phyloP scores from a whole-genome alignment of 2,888 invertebrate species.

The Stenodera caucasica region DNA sequence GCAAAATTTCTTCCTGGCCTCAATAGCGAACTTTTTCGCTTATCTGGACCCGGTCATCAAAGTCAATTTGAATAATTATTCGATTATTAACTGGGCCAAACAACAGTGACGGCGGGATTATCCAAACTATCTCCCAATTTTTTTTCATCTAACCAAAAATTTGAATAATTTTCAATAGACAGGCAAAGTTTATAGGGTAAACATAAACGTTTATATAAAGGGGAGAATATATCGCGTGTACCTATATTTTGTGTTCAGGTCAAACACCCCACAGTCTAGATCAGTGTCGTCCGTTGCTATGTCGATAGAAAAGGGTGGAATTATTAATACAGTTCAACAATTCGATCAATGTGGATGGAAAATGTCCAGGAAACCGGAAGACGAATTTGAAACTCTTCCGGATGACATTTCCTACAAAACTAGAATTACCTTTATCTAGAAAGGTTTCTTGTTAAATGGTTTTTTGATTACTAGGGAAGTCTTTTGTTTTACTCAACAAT shows the following conservation, averaged over 20 bases:
- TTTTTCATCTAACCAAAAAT: too few relatives aligned
- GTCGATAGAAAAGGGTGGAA: constrained; percentile 16
- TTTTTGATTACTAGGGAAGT: not conserved
- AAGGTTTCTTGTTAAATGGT: not conserved
- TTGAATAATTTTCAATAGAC: not conserved
- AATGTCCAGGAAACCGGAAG: not conserved
- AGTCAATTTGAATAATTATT: not conserved
- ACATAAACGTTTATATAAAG: not conserved
- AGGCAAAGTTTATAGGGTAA: constrained; percentile 8
- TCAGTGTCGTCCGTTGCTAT: constrained; percentile 14
- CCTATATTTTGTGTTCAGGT: constrained; percentile 32
- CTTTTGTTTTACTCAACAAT: not conserved
- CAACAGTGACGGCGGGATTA: not conserved
- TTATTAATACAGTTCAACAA: constrained; percentile 14
- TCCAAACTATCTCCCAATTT: too few relatives aligned
- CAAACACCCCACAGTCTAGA: constrained; percentile 31
- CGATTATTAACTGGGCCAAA: not conserved
- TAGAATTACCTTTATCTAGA: not conserved
- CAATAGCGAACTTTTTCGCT: not conserved
- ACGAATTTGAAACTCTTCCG: not conserved
- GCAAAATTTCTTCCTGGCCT: constrained; percentile 2
- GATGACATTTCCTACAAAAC: not conserved
- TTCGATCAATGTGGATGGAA: not conserved
- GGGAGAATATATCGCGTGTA: constrained; percentile 34
- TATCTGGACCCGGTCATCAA: constrained; percentile 3